phyloP scores from a whole-genome alignment of 2,113 vertebrate genomes.

The Butorides virescens region DNA sequence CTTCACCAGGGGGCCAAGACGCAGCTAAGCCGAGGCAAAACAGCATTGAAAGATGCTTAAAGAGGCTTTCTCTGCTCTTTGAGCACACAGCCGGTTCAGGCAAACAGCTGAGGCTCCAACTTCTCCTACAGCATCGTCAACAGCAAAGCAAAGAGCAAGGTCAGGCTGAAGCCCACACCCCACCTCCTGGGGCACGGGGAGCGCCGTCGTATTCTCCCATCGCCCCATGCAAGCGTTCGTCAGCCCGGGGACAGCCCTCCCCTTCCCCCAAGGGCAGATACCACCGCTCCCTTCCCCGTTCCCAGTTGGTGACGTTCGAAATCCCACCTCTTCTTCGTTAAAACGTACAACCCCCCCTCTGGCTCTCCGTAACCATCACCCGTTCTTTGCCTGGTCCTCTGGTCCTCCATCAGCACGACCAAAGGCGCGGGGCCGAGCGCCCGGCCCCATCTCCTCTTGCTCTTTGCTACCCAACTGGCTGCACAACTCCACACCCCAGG shows the following conservation, averaged over 20 bases:
- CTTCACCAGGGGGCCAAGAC: background rate
- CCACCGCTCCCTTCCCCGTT: rapidly evolving
- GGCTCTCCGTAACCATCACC: background rate
- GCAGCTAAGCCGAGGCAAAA: background rate
- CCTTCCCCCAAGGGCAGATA: too few relatives aligned
- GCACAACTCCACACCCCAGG: background rate
- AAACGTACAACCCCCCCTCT: background rate
- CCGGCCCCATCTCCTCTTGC: background rate
- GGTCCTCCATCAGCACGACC: background rate
- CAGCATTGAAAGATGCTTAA: background rate
- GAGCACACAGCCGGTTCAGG: background rate
- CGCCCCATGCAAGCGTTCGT: background rate
- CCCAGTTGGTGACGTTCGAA: rapidly evolving
- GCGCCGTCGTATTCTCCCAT: rapidly evolving
- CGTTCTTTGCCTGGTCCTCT: background rate
- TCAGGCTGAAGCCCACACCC: rapidly evolving
- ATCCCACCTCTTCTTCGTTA: background rate
- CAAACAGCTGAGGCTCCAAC: background rate
- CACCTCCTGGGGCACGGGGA: rapidly evolving
- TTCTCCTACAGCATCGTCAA: rapidly evolving
- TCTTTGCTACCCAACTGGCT: background rate
- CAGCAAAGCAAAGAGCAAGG: background rate
- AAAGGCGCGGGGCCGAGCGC: rapidly evolving
- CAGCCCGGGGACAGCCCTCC: background rate
- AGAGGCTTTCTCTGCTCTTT: background rate